Evolutionary conservation across 2,888 invertebrate species (phyloP).

Genomic region (Calameuta pallipes): DNA sequence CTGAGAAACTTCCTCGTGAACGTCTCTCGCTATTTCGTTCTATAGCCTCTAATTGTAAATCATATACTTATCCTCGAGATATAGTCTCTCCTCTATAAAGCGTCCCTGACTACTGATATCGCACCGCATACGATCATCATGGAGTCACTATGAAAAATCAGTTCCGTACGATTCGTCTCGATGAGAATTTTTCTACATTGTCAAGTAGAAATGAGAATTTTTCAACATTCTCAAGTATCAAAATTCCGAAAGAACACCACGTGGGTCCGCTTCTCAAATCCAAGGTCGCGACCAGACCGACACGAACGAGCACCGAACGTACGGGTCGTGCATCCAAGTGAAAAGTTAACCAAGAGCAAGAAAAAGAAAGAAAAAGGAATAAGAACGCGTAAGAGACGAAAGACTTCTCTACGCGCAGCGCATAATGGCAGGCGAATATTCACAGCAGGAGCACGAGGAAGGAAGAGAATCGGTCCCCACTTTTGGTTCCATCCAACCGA

Average conservation of each 20-base stretch:
- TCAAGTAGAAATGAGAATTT: background rate
- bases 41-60: background rate
- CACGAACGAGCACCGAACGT: conserved; percentile 12
- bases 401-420: background rate
- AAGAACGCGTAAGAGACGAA: background rate
- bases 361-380: conserved; percentile 17
- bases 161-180: background rate
- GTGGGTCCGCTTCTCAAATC: background rate
- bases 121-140: background rate
- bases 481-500: conserved; percentile 19
- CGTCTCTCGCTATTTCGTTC: background rate
- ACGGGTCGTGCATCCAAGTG: conserved; percentile 18
- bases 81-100: background rate
- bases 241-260: background rate
- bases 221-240: background rate
- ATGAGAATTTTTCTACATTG: background rate
- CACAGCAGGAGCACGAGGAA: conserved; percentile 16
- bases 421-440: background rate
- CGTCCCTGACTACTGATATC: background rate
- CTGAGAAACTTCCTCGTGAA: background rate
- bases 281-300: conserved; percentile 5
- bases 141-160: background rate
- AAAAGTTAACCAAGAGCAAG: conserved; percentile 20
- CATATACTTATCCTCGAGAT: background rate
- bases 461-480: conserved; percentile 1